Conservation (phyloP, 2,113 vertebrate genomes). For the Acanthochromis polyacanthus region DNA sequence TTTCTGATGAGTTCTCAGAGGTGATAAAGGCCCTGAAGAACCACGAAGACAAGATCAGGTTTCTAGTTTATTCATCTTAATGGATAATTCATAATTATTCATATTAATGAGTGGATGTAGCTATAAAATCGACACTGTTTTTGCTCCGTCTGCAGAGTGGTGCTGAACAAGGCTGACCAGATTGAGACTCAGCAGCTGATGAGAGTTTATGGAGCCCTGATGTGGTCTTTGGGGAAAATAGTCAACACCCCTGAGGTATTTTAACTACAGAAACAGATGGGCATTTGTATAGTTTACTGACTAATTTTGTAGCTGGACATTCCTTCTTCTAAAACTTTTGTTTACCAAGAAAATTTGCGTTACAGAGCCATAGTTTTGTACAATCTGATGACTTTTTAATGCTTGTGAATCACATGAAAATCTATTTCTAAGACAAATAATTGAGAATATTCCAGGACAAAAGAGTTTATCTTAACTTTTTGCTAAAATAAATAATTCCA, state of each 20-base stretch:
- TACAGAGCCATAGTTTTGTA: no score
- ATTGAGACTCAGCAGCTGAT: conserved; percentile 99
- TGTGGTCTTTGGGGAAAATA: conserved; percentile 99
- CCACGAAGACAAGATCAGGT: conserved; percentile 97
- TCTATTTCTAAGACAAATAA: no score
- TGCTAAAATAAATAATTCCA: no score
- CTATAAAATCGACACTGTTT: background rate
- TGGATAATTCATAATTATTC: background rate
- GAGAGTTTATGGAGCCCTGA: conserved; percentile 97
- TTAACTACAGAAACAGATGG: background rate
- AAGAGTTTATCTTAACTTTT: no score
- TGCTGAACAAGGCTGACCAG: conserved; percentile 98
- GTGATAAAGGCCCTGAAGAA: conserved; percentile 99
- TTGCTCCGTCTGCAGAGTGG: conserved; percentile 83
- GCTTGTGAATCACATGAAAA: no score
- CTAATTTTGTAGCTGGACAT: no score
- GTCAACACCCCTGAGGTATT: conserved; percentile 94
- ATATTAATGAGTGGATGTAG: background rate
- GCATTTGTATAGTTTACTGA: background rate
- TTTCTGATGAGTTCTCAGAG: conserved; percentile 97
- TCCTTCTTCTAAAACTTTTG: no score
- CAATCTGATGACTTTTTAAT: no score
- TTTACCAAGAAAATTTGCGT: no score
- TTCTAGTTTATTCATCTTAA: background rate
- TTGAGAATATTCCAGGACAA: no score